Conservation (phyloP, 2,113 vertebrate species). For the Solea solea region DNA sequence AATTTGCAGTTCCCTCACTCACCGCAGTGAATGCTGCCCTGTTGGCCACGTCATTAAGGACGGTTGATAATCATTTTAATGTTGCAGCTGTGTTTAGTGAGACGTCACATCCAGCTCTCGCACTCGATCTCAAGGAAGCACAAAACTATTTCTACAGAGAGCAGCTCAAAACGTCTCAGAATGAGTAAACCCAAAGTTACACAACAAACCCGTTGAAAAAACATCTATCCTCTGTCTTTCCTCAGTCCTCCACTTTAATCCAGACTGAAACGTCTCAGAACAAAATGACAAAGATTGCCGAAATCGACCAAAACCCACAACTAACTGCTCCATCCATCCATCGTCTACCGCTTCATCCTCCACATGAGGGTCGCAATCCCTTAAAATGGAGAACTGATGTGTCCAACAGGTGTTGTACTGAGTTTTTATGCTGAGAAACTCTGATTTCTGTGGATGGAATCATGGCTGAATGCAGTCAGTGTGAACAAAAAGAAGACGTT, state of each 20-base stretch:
- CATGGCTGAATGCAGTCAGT: too few species aligned
- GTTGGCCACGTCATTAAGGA: not conserved
- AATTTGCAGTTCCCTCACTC: not conserved
- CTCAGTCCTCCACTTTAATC: not conserved
- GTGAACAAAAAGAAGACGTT: too few species aligned
- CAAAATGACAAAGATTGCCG: too few species aligned
- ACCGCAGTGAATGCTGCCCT: not conserved
- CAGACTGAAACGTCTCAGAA: not conserved
- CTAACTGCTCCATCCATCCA: too few species aligned
- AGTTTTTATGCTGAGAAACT: too few species aligned
- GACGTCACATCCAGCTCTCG: not conserved
- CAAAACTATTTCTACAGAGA: not conserved
- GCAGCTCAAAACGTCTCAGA: not conserved
- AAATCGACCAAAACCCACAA: too few species aligned
- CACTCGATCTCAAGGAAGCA: not conserved
- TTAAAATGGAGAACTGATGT: too few species aligned
- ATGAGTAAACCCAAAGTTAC: not conserved
- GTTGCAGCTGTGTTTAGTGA: conserved; percentile 1
- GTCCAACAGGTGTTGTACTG: too few species aligned
- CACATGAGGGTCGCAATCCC: too few species aligned
- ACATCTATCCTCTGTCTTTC: not conserved
- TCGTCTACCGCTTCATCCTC: too few species aligned
- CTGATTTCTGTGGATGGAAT: too few species aligned
- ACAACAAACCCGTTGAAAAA: not conserved
- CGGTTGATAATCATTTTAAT: not conserved